phyloP scores from a whole-genome alignment of 35 echinoderm and acorn worm genomes.

The Strongylocentrotus purpuratus region DNA sequence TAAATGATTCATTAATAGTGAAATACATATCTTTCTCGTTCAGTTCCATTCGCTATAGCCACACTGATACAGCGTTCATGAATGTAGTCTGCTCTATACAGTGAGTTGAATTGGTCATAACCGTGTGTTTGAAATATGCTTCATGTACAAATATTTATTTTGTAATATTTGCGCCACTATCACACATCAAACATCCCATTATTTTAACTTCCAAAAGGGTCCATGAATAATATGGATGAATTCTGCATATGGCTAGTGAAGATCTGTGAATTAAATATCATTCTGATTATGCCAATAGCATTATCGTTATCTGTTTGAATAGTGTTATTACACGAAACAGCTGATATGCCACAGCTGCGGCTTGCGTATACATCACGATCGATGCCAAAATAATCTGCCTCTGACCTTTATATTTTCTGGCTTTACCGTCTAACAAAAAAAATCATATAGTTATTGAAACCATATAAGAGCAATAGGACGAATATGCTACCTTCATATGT shows the following conservation, averaged over 20 bases:
- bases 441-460: background rate
- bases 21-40: too few species aligned
- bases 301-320: conserved; percentile 5
- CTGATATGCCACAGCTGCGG: too few species aligned
- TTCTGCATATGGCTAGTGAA: background rate
- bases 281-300: background rate
- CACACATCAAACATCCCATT: background rate
- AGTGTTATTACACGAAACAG: background rate
- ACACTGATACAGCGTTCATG: too few species aligned
- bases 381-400: background rate
- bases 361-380: background rate
- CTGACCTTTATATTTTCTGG: background rate
- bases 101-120: too few species aligned
- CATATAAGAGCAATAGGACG: background rate
- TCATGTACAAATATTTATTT: too few species aligned
- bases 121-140: too few species aligned
- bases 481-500: too few species aligned
- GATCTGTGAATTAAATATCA: background rate
- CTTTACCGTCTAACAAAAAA: background rate
- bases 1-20: too few species aligned
- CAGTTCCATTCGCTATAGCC: too few species aligned
- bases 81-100: too few species aligned
- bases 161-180: too few species aligned
- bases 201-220: background rate
- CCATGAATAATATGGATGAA: too few species aligned